Evolutionary conservation across 2,888 invertebrate genomes (phyloP).

Genomic region (Pristionchus entomophagus): DNA sequence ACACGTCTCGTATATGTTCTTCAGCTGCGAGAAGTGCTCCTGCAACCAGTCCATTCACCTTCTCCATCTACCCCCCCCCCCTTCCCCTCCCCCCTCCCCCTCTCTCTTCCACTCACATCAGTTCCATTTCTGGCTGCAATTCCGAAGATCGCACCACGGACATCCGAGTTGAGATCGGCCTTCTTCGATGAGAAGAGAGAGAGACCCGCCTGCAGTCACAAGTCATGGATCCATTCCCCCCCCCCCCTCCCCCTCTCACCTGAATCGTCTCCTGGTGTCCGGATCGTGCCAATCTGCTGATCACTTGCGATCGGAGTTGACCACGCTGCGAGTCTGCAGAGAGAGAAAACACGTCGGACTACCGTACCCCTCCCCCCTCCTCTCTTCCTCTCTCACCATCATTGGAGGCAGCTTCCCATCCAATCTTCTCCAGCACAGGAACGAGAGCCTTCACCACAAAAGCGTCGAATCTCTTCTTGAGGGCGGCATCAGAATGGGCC

Average conservation of each 20-base stretch:
- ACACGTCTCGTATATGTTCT: conserved; percentile 64
- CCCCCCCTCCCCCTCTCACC: neutral
- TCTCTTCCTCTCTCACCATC: conserved; percentile 55
- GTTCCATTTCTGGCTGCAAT: conserved; percentile 61
- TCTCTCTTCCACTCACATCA: conserved; percentile 28
- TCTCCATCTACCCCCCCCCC: neutral
- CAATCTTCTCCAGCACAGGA: conserved; percentile 64
- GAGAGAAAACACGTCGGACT: neutral
- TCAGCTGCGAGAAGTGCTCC: conserved; percentile 58
- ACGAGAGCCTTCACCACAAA: conserved; percentile 63
- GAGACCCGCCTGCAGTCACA: conserved; percentile 18
- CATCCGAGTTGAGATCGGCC: conserved; percentile 38
- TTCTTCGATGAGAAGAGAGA: conserved; percentile 33
- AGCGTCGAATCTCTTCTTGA: conserved; percentile 58
- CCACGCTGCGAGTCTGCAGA: conserved; percentile 59
- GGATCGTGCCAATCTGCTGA: conserved; percentile 64
- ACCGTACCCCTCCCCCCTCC: neutral
- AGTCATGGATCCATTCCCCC: neutral
- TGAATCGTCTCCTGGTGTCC: conserved; percentile 67
- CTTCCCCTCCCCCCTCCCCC: neutral
- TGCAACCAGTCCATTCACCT: neutral
- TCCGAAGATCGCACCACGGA: conserved; percentile 56
- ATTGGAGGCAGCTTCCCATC: conserved; percentile 64
- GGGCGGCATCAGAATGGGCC: conserved; percentile 49
- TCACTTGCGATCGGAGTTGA: conserved; percentile 62